Evolutionary conservation across 2,888 invertebrate genomes (phyloP).

Genomic region (Geophilus truncorum): DNA sequence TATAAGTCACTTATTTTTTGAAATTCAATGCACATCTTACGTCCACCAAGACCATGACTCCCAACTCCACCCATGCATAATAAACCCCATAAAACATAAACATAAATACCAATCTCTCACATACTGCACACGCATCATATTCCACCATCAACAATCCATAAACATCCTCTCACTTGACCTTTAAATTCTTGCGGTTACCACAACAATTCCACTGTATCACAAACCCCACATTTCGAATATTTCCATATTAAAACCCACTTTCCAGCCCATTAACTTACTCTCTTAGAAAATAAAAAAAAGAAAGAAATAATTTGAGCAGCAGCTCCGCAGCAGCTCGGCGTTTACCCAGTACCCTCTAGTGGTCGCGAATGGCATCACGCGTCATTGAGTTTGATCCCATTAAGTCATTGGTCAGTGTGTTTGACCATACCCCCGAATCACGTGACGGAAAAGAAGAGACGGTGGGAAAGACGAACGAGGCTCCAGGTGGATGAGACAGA

Average conservation of each 20-base stretch:
- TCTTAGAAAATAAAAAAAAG: neutral
- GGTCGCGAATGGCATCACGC: neutral
- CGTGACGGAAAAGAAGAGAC: neutral
- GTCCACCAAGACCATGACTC: too few relatives aligned
- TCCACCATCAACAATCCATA: neutral
- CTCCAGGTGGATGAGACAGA: slow-evolving; percentile 11
- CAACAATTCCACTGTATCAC: neutral
- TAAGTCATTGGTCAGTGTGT: slow-evolving; percentile 9
- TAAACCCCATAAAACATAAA: too few relatives aligned
- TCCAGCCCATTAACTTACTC: neutral
- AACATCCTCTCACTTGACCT: neutral
- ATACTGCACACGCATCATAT: neutral
- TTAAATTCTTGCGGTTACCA: neutral
- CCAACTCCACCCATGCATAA: too few relatives aligned
- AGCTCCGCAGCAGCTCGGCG: neutral
- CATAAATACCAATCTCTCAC: too few relatives aligned
- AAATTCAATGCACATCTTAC: too few relatives aligned
- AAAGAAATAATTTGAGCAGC: too few relatives aligned
- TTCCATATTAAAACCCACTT: neutral
- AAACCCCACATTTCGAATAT: neutral
- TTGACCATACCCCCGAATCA: neutral
- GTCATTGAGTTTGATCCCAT: slow-evolving; percentile 18
- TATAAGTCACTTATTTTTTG: too few relatives aligned
- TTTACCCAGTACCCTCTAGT: neutral
- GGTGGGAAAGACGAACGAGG: neutral